Base-by-base conservation (phyloP, 2,113 vertebrate species). In the Rhabdomys dilectus region DNA sequence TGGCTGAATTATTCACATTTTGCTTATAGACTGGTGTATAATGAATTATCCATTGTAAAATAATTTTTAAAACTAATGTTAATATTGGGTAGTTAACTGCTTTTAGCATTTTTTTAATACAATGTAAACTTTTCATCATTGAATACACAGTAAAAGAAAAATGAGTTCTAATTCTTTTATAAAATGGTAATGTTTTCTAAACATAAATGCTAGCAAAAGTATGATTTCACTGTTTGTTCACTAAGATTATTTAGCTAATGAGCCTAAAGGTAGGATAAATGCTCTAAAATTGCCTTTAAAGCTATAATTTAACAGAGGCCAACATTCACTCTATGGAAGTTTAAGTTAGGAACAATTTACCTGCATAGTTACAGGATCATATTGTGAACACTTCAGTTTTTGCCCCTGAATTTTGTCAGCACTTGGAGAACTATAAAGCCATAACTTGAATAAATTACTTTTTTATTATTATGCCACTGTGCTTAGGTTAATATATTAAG, bases 401-500 rank as follows among this genome's bases (percentile, higher is more conserved):
- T 95, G 7, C 85, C 66, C 87, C 81, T 95, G 36, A 4, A 85
- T 6, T 68, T 68, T 34, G 29, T 75, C 88, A 90, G 19, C 5
- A 93, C 53, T 89, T n/a, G 22, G 91, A 80, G 21, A 73, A 78
- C 16, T 94, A 76, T 72, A 88, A 89, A 96, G n/a, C 4, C 15
- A 73, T 51, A 92, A 82, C 78, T 97, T 77, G 1, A 96, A 60
- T 84, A 97, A 66, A 95, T 96, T 8, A 36, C 93, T 96, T 76
- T 93, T 95, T 93, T 77, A 75, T 42, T 91, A 93, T 94, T 94
- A 93, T 85, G 24, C 0, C 86, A 90, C 17, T 60, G 80, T 90
- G 77, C 93, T 84, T 81, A 95, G 88, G 75, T 94, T 36, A 72
- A 70, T 81, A 97, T 66, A 96, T 91, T 76, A 97, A 92, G 77